Evolutionary conservation across 2,113 vertebrate genomes (phyloP), one percentile per base, ranked within the genome.

Genomic region (Smithornis capensis): DNA sequence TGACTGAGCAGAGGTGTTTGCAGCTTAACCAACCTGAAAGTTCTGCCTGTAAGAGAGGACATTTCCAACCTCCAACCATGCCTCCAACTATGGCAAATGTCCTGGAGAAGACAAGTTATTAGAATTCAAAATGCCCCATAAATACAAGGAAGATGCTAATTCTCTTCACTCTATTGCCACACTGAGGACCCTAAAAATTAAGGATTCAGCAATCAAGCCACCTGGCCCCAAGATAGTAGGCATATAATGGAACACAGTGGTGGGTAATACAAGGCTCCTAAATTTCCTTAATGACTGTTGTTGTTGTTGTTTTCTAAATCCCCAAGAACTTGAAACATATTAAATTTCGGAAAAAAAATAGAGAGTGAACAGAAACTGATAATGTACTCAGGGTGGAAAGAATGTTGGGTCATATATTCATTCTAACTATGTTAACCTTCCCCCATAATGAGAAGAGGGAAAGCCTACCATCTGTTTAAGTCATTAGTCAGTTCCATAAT

Each of bases 401-500:
- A 89, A 91, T 65, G 40, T 62, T 89, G 91, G 40, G 60, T 91
- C 95, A 94, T 97, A 94, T 73, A 97, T 96, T 96, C 38, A 60
- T 94, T 92, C 81, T 95, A 94, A 96, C 91, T 94, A 69, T 79
- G 91, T 92, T 96, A 96, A 94, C 92, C 83, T 96, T 94, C 94
- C 83, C 64, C 74, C 56, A 69, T 94, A 94, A 96, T 91, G 92
- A 87, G 73, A 60, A 62, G 80, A 68, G 65, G 73, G 49, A 25
- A 95, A 95, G 23, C 40, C 87, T 91, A 79, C 96, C 95, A 95
- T 97, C 95, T 95, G 96, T 91, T 97, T 89, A 95, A 96, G 77
- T 94, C 83, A 95, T 97, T 97, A 97, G 91, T 91, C 89, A 91
- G 91, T 89, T 87, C 87, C 89, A 87, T 95, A 97, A 96, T 96